These are phyloP conservation scores for Watsonalla cultraria DNA, from an alignment of 2,888 invertebrate species.

Conservation along the genomic window DNA sequence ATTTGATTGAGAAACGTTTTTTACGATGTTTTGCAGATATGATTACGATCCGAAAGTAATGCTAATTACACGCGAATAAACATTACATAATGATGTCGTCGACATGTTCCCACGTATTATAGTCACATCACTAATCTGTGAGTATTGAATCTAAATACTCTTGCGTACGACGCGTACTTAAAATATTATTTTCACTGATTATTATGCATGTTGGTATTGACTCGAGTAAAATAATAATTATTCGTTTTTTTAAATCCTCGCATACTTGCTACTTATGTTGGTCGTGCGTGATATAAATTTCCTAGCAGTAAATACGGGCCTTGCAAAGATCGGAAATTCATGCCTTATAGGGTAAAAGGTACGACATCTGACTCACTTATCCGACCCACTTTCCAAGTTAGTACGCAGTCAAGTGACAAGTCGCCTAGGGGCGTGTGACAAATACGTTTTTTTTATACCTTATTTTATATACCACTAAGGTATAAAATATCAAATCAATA, in stretches of 20 bases:
- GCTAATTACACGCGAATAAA: constrained; percentile 20
- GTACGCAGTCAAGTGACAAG: constrained; percentile 28
- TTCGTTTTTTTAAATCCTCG: not conserved
- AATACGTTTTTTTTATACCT: not conserved
- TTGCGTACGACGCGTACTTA: no score
- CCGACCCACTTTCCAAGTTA: constrained; percentile 59
- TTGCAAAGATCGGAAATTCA: constrained; percentile 46
- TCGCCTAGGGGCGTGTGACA: constrained; percentile 14
- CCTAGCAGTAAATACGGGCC: constrained; percentile 11
- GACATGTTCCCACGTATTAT: constrained; percentile 19
- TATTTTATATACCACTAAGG: no score
- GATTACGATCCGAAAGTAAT: constrained; percentile 26
- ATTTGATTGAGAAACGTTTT: constrained; percentile 21
- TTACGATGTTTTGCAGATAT: constrained; percentile 45
- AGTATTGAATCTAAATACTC: not conserved
- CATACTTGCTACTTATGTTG: constrained; percentile 8
- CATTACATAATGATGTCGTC: constrained; percentile 19
- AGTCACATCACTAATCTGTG: constrained; percentile 15
- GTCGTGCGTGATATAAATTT: constrained; percentile 19
- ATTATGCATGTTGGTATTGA: no score
- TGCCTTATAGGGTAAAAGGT: constrained; percentile 52
- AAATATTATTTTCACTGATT: no score
- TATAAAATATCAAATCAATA: no score
- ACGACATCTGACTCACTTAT: constrained; percentile 43
- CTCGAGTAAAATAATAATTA: not conserved